These are phyloP conservation scores for Pogonomyrmex californicus DNA, from an alignment of 1,140 invertebrate genomes.

Conservation along the genomic window DNA sequence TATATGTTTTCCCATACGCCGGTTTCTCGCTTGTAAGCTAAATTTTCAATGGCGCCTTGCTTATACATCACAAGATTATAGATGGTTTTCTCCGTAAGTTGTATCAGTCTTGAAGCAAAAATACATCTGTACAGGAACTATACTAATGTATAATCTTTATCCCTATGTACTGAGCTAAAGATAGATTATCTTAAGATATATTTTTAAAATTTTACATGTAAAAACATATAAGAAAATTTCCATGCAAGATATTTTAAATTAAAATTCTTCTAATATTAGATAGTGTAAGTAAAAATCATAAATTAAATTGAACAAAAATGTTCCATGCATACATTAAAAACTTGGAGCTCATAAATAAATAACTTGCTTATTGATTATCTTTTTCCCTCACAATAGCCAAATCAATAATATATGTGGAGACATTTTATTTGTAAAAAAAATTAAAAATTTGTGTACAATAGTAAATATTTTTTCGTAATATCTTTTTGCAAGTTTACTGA, in stretches of 20 bases:
- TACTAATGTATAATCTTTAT: neutral
- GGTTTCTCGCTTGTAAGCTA: neutral
- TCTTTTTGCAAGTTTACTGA: neutral
- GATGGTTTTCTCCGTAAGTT: neutral
- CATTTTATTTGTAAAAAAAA: neutral
- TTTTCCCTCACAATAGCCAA: neutral
- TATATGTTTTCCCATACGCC: neutral
- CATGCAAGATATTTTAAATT: neutral
- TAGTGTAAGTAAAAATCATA: neutral
- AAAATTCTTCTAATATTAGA: neutral
- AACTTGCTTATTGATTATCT: neutral
- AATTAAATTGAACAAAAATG: constrained; percentile 1
- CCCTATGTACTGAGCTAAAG: neutral
- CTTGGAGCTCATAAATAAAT: neutral
- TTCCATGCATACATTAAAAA: neutral
- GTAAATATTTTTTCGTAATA: neutral
- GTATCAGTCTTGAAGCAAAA: neutral
- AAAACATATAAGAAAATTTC: neutral
- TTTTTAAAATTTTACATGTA: neutral
- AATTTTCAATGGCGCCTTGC: neutral
- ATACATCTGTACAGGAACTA: neutral
- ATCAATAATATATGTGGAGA: neutral
- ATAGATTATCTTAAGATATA: neutral
- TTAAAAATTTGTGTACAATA: neutral
- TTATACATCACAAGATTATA: neutral